These are phyloP conservation scores for Pseudomyrmex dendroicus DNA, from an alignment of 1,140 invertebrate species.

Conservation along the genomic window DNA sequence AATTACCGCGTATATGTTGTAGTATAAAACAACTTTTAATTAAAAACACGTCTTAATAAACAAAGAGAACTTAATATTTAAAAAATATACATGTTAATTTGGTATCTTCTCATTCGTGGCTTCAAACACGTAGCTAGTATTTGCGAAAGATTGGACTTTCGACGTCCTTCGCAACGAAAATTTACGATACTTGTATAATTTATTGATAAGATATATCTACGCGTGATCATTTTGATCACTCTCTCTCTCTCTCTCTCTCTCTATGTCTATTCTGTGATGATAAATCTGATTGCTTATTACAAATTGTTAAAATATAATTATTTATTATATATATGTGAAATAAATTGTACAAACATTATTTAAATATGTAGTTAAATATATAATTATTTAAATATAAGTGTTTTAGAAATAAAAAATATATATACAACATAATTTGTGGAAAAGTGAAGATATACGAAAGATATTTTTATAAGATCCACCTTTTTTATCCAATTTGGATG, in stretches of 20 bases:
- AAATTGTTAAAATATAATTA: neutral
- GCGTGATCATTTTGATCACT: neutral
- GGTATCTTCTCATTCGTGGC: no score
- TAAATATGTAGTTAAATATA: no score
- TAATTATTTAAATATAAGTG: no score
- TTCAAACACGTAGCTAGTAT: no score
- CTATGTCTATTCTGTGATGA: neutral
- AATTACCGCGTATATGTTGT: no score
- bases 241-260: neutral
- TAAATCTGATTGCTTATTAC: constrained; percentile 1
- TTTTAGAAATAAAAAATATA: neutral
- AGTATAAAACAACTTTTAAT: no score
- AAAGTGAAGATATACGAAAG: neutral
- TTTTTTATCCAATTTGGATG: neutral
- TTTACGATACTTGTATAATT: constrained; percentile 13
- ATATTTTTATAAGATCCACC: constrained; percentile 1
- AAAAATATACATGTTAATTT: no score
- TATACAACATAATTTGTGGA: neutral
- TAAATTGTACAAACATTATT: neutral
- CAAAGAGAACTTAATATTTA: no score
- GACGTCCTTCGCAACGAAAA: constrained; percentile 2
- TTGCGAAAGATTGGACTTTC: neutral
- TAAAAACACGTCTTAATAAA: no score
- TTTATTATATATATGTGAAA: neutral
- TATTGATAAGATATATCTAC: constrained; percentile 7